Evolutionary conservation across 2,888 invertebrate species (phyloP), one percentile per base, ranked within the genome.

Genomic region (Drosophila neutralis): DNA sequence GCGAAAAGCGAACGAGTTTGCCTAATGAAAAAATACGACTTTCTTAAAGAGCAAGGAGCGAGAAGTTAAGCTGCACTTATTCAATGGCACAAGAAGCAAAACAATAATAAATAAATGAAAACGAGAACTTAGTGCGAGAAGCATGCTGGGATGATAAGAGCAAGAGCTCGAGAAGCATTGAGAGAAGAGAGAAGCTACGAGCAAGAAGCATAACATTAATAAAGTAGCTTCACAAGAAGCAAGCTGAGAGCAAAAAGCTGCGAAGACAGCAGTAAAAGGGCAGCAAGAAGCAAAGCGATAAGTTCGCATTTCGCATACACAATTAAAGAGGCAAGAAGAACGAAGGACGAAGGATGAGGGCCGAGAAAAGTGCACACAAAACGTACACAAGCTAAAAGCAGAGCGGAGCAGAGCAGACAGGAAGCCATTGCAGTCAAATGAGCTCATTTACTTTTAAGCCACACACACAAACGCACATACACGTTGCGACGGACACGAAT

Each of bases 401-500:
- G 52, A 18, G 31, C 40, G 7, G 29, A 57, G n/a, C 15, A 35
- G 33, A 53, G 13, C 7, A 51, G 21, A 15, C n/a, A 18, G 31
- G 31, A 11, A 35, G 61, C 18, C 52, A 18, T 29, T 15, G 29
- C 42, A 57, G 38, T 27, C 38, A 56, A 56, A 56, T 56, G 56
- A 56, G 53, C 40, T 61, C 53, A 62, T 42, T 56, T 42, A 62
- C 40, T 40, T 52, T 31, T 6, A 40, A 4, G n/a, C 54, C 49
- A 59, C 27, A 21, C 24, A 2, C 29, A 51, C 49, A 27, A 10
- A n/a, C 40, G n/a, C n/a, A 18, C 18, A 15, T 8, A 11, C 4
- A 24, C 10, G 18, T 7, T n/a, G n/a, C 18, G 6, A 51, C 6
- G 45, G 45, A 51, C 3, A 57, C 51, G 33, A 13, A 42, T 51